Evolutionary conservation across 2,797 vertebrate species (phyloP), one percentile per base, ranked within the genome.

Genomic region (Sebastolobus alascanus): DNA sequence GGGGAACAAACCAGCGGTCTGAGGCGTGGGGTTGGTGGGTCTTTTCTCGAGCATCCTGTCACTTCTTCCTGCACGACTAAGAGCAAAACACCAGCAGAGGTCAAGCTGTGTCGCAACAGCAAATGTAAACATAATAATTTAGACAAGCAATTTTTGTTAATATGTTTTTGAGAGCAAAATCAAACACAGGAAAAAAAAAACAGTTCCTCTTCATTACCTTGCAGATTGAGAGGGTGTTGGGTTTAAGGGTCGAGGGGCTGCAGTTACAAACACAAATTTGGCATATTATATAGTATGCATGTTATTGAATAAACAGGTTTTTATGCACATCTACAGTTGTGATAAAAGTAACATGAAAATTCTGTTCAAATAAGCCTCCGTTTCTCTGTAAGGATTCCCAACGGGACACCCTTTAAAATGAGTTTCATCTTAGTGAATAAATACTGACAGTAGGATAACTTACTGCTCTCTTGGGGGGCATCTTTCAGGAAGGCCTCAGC

Each of bases 221-320:
- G 86, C 54, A 80, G 87, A 86, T 3, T 85, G 74, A 71, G 89
- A 85, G 1, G 90, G 85, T 22, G 88, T 92, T 33, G 85, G 89
- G 40, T 89, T 90, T 56, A 63, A 63, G 5, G 87, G 91, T 31
- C 73, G 71, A 10, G 86, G 85, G 4, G 88, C 92, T 93, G 77
- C 52, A 71, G 40, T 31, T 29, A 79, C 43, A 89, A 79, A 68
- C 16, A 84, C 14, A 76, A 79, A 80, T 8, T 55, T 0, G 20
- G 7, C n/a, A 52, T 3, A 54, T 71, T n/a, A 73, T 7, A 64
- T 12, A 73, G 2, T 5, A 20, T 37, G 0, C 0, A 27, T 35
- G 13, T 16, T 27, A 66, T 18, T 52, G 11, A 31, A 67, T 56
- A 25, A 20, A 31, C 25, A 40, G 6, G 8, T 38, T 31, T 46